Conservation (phyloP, 2,113 vertebrate genomes). For the Sialia sialis region DNA sequence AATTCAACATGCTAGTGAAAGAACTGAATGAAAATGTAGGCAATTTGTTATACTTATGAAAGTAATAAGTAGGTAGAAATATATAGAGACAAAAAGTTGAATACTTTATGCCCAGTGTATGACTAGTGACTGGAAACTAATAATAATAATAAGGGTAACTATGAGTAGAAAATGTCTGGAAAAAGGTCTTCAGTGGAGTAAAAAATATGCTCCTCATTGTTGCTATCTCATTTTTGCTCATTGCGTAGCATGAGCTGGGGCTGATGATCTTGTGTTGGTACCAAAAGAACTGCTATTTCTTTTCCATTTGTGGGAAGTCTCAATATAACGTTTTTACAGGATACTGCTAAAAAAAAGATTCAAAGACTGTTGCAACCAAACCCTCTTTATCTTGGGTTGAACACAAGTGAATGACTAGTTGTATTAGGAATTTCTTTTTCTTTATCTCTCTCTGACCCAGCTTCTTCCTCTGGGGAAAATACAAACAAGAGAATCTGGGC, state of each 20-base stretch:
- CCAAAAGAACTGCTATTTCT: not conserved
- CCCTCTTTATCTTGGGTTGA: not conserved
- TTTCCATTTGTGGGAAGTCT: not conserved
- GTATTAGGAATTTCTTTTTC: not conserved
- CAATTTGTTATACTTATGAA: conserved; percentile 53
- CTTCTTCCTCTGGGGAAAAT: not conserved
- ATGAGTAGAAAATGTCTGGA: not conserved
- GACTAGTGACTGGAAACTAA: conserved; percentile 15
- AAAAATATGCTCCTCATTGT: not conserved
- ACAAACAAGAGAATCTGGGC: not conserved
- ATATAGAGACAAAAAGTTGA: not conserved
- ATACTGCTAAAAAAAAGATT: not conserved
- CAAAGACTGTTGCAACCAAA: not conserved
- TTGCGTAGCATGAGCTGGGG: not conserved
- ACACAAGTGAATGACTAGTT: not conserved
- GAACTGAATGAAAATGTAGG: conserved; percentile 51
- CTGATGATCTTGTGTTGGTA: not conserved
- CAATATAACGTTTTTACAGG: not conserved
- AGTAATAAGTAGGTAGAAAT: conserved; percentile 17
- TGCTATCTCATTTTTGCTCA: not conserved
- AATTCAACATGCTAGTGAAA: conserved; percentile 60
- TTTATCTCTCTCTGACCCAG: not conserved
- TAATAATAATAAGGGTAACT: not conserved
- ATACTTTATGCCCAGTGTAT: not conserved
- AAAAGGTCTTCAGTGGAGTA: not conserved